A percentile compares a stretch with the other conserved stretches of the same genome.
These are phyloP conservation scores for Microctonus aethiopoides DNA, from an alignment of 2,888 invertebrate genomes.

Conservation along the genomic window DNA sequence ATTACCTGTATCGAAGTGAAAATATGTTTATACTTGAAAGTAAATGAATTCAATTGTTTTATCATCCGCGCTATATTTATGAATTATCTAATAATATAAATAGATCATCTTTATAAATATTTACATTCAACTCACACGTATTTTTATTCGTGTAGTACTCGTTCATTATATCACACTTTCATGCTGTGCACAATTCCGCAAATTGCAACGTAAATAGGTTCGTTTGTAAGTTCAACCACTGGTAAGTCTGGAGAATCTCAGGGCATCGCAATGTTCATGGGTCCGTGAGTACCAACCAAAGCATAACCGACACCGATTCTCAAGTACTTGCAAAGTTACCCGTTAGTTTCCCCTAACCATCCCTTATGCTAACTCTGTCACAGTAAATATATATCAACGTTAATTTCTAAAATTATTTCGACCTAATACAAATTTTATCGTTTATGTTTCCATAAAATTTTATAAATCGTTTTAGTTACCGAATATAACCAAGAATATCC, in stretches of 20 bases:
- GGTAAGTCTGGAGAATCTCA: slow-evolving; percentile 4
- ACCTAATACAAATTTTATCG: background rate
- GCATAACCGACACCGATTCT: slow-evolving; percentile 5
- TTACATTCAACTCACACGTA: too few relatives aligned
- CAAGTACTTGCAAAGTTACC: slow-evolving; percentile 2
- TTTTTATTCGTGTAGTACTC: background rate
- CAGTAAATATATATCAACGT: background rate
- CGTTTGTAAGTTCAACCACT: slow-evolving; percentile 14
- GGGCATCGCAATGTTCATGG: slow-evolving; percentile 6
- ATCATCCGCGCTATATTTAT: background rate
- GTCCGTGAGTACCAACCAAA: slow-evolving; percentile 14
- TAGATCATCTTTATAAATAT: background rate
- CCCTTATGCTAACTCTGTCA: background rate
- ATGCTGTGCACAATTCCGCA: background rate
- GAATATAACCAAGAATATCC: too few relatives aligned
- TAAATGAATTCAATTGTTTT: background rate
- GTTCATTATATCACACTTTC: background rate
- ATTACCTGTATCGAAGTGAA: too few relatives aligned
- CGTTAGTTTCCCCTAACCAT: background rate
- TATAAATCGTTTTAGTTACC: too few relatives aligned
- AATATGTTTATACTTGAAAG: too few relatives aligned
- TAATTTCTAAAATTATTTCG: background rate
- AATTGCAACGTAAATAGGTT: slow-evolving; percentile 7
- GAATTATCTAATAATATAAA: background rate
- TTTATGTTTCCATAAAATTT: too few relatives aligned